Evolutionary conservation across 2,797 vertebrate species (phyloP).

Genomic region (Falco novaeseelandiae): DNA sequence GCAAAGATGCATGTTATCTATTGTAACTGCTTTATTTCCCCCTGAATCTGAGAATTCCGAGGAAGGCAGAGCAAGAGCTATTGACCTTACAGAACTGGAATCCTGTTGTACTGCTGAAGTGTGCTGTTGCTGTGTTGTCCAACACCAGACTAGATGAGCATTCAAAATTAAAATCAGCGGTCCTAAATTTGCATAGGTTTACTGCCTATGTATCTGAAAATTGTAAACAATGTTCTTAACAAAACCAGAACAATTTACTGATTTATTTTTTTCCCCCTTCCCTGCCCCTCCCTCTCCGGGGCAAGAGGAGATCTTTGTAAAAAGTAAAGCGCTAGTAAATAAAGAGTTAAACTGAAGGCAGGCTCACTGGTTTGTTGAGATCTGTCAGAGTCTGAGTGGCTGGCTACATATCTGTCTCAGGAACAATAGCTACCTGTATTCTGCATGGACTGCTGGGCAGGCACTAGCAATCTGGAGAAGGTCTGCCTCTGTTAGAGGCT

Average conservation of each 20-base stretch:
- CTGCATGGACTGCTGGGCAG: slow-evolving; percentile 80
- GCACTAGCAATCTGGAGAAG: slow-evolving; percentile 75
- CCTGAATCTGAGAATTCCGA: background rate
- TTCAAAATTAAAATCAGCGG: slow-evolving; percentile 7
- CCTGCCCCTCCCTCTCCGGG: slow-evolving; percentile 11
- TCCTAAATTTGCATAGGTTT: background rate
- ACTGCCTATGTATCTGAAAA: background rate
- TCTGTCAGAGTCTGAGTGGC: slow-evolving; percentile 83
- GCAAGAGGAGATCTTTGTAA: slow-evolving; percentile 56
- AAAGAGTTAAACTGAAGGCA: slow-evolving; percentile 83
- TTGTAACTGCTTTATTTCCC: background rate
- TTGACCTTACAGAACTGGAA: background rate
- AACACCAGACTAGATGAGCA: background rate
- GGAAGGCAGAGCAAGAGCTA: background rate
- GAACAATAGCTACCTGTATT: slow-evolving; percentile 88
- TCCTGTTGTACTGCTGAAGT: background rate
- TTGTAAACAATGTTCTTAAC: background rate
- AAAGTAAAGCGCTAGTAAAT: slow-evolving; percentile 75
- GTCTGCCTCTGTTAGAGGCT: slow-evolving; percentile 75
- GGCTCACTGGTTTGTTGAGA: slow-evolving; percentile 83
- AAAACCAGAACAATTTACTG: background rate
- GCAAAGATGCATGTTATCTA: background rate
- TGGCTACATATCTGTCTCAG: slow-evolving; percentile 84
- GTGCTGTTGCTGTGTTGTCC: background rate
- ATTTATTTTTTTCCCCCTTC: background rate